A percentile compares a stretch with the other conserved stretches of the same genome.
phyloP scores from a whole-genome alignment of 1,140 invertebrate species.

The Schlechtendalia chinensis region DNA sequence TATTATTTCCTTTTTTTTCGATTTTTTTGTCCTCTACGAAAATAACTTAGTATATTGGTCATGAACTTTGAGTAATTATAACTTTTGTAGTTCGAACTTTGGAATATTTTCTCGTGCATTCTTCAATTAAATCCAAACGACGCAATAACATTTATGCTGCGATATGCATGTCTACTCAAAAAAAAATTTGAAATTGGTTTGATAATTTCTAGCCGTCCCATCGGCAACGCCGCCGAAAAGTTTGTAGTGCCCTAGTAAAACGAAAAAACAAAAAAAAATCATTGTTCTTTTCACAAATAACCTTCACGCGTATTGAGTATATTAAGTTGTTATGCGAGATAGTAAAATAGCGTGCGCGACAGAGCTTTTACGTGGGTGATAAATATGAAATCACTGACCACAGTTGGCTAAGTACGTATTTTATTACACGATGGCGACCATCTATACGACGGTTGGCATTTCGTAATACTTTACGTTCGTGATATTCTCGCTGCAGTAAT shows the following conservation, averaged over 20 bases:
- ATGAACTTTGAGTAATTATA: too few species aligned
- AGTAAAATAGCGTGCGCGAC: background rate
- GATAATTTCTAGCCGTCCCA: background rate
- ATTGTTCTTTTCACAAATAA: background rate
- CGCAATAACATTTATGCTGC: too few species aligned
- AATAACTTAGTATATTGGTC: too few species aligned
- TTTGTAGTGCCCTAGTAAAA: background rate
- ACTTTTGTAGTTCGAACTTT: background rate
- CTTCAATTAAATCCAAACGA: too few species aligned
- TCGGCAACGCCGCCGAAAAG: background rate
- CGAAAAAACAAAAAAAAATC: background rate
- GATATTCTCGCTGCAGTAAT: background rate
- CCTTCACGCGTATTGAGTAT: background rate
- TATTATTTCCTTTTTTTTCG: too few species aligned
- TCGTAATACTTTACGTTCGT: background rate
- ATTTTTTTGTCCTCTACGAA: too few species aligned
- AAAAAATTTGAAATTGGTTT: background rate
- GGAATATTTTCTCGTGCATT: background rate
- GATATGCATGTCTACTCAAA: background rate
- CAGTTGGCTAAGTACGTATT: constrained; percentile 13
- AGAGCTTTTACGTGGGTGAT: constrained; percentile 5
- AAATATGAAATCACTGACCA: constrained; percentile 24
- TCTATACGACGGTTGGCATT: background rate
- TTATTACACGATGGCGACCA: background rate
- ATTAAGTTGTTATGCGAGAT: background rate